Evolutionary conservation across 2,797 vertebrate species (phyloP).

Genomic region (Tympanoctomys barrerae): DNA sequence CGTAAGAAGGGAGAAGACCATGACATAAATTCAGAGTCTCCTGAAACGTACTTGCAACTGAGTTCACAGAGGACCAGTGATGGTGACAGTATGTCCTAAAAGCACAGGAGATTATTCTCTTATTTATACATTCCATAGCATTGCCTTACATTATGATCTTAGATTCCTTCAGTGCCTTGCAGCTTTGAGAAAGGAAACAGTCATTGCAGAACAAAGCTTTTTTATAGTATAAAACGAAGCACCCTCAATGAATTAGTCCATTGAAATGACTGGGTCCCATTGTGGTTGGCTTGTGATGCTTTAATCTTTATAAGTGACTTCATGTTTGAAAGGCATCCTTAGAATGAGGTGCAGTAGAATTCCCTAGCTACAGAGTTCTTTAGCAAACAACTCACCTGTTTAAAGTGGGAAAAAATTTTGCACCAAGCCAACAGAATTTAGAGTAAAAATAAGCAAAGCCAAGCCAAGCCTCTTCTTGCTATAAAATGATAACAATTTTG

Average conservation of each 20-base stretch:
- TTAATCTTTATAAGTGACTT: background rate
- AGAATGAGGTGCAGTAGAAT: background rate
- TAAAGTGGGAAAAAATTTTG: background rate
- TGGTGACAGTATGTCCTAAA: background rate
- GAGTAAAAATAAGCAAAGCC: background rate
- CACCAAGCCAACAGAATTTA: background rate
- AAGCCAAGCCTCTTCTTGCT: background rate
- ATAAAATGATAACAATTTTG: background rate
- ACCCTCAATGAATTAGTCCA: background rate
- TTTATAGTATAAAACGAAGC: background rate
- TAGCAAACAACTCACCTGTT: background rate
- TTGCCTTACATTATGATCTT: background rate
- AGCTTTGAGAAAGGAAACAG: background rate
- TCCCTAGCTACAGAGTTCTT: background rate
- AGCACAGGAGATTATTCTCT: constrained; percentile 1
- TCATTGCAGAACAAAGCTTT: background rate
- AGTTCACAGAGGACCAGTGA: background rate
- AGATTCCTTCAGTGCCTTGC: background rate
- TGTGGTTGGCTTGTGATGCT: background rate
- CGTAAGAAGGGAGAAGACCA: background rate
- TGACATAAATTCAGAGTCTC: constrained; percentile 47
- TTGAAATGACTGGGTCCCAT: background rate
- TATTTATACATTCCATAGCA: background rate
- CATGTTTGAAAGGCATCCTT: background rate
- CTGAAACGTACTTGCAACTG: constrained; percentile 15